These are phyloP conservation scores for Erythrocercus mccallii DNA, from an alignment of 2,113 vertebrate genomes.

Conservation along the genomic window DNA sequence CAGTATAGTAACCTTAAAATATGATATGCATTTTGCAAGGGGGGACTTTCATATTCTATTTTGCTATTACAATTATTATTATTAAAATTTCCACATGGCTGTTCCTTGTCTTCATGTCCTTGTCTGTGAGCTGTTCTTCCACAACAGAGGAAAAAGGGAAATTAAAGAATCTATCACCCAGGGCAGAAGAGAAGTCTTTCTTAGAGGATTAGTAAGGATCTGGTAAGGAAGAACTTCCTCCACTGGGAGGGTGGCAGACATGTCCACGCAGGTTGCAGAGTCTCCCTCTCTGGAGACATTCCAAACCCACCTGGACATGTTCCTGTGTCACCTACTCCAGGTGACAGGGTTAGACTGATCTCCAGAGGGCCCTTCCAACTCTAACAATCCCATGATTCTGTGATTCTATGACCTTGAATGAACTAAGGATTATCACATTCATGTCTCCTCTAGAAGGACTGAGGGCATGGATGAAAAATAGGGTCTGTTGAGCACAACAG, in stretches of 20 bases:
- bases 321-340: neutral
- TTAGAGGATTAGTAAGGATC: neutral
- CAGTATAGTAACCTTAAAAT: neutral
- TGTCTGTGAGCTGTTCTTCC: neutral
- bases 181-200: neutral
- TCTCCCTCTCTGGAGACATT: neutral
- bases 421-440: neutral
- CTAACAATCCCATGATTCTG: neutral
- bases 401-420: neutral
- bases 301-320: neutral
- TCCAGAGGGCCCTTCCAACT: neutral
- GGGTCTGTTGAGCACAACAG: neutral
- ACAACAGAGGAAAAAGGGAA: neutral
- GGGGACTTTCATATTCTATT: neutral
- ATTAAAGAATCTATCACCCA: too few relatives aligned
- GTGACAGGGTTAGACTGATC: neutral
- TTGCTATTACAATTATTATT: neutral
- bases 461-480: neutral
- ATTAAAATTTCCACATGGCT: neutral
- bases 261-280: neutral
- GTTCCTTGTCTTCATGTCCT: neutral
- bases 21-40: neutral
- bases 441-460: neutral
- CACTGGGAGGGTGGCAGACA: neutral
- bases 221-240: neutral